These are phyloP conservation scores for Dendrolimus kikuchii DNA, from an alignment of 1,140 invertebrate genomes.

Conservation along the genomic window DNA sequence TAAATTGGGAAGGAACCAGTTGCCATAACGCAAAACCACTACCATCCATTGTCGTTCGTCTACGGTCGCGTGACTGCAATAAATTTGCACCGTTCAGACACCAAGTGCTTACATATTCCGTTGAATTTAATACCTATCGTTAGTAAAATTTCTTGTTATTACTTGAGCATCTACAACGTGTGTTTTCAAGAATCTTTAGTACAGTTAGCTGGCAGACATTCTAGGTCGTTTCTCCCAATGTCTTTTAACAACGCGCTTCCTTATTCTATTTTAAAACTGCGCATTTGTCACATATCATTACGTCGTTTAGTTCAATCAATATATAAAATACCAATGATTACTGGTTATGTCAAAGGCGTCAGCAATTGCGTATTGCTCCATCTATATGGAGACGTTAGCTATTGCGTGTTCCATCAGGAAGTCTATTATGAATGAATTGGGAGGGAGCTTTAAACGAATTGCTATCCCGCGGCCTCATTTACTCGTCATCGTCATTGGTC, in stretches of 20 bases:
- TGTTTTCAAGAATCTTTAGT: too few species aligned
- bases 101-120: too few species aligned
- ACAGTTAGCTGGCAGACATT: background rate
- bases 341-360: too few species aligned
- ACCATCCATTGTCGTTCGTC: background rate
- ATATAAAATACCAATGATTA: background rate
- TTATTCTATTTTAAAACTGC: constrained; percentile 1
- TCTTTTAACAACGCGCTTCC: background rate
- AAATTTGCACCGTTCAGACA: too few species aligned
- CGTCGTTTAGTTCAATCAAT: background rate
- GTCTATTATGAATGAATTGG: too few species aligned
- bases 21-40: constrained; percentile 2
- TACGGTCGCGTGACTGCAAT: too few species aligned
- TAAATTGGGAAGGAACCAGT: constrained; percentile 30
- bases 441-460: background rate
- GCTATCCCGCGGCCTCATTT: constrained; percentile 2
- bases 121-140: too few species aligned
- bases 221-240: background rate
- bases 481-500: constrained; percentile 2
- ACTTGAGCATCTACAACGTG: background rate
- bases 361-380: too few species aligned
- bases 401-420: too few species aligned
- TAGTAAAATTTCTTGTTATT: too few species aligned
- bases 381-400: too few species aligned
- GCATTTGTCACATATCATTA: background rate